Evolutionary conservation across 1,140 invertebrate species (phyloP), one percentile per base, ranked within the genome.

Genomic region (Bemisia tabaci): DNA sequence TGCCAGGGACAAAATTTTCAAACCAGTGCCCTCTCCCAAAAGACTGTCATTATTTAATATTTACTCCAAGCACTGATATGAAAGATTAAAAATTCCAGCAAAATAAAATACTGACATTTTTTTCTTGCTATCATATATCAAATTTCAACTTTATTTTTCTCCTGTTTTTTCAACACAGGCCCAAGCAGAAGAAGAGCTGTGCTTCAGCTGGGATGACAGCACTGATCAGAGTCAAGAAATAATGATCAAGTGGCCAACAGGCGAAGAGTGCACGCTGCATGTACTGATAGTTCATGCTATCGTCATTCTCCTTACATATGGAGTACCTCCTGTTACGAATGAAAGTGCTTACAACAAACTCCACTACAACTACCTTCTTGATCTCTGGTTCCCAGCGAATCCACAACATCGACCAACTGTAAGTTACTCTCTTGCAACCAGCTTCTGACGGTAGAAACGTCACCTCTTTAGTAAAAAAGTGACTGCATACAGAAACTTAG

Each of bases 271-370:
- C 59, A 90, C 88, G 0, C 82, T 97, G 76, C 90, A 95, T 74
- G 87, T 94, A 67, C 78, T 95, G 2, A 87, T 96, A 0, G 91
- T 97, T 27, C 94, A 97, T 74, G 92, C 94, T 1, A 92, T 95
- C 77, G 89, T 97, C n/a, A 95, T 97, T 71, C 78, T 97, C 0
- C 77, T 97, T 0, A 94, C 92, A 1, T 92, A 87, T 70, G 86
- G 87, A 23, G 5, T 48, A 48, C 84, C 86, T 26, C 65, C 67
- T 24, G 61, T 60, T 21, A 65, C 65, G 21, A 59, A 68, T 22
- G 59, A 58, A 2, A 48, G 67, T 26, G 33, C 5, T 17, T 48
- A 11, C 5, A 25, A 61, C 22, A 22, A 66, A 12, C 63, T 61
- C 59, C 59, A 65, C 59, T 69, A 66, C 63, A 65, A 84, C 17